Evolutionary conservation across 2,113 vertebrate species (phyloP), one percentile per base, ranked within the genome.

Genomic region (Lucifuga dentata): DNA sequence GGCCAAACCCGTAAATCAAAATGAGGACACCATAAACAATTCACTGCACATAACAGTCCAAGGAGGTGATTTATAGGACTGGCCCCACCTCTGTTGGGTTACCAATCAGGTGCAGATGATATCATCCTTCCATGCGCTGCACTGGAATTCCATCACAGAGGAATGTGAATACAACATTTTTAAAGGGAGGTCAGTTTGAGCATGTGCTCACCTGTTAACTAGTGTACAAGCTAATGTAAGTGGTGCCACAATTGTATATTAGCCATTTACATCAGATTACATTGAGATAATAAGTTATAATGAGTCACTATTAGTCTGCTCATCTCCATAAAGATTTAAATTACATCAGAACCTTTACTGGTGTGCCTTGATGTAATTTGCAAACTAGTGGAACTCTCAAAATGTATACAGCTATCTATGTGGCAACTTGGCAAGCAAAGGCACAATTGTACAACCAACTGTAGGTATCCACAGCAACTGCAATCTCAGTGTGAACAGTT

Each of bases 1-100:
- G 73, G 50, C 50, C 72, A 78, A 57, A 86, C 40, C 69, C 40
- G 33, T 89, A 85, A 88, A 76, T 88, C 85, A 86, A 84, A 84
- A 44, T 39, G 59, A 83, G 68, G 80, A 81, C 70, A 81, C 72
- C 72, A 74, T 89, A 88, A 91, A 86, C 73, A 73, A 82, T 84
- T 69, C 71, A 56, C 63, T 55, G 58, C 83, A 76, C 69, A 74
- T 78, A 86, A 78, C 66, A 82, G 74, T 74, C 73, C 71, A 80
- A 62, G 79, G 71, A 69, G 59, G 68, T 83, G 87, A 87, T 91
- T 89, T 88, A 90, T 71, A 68, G 32, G 75, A 51, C 26, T 72
- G 66, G 75, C 60, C 67, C 75, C 51, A 68, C 86, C 73, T 66
- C 68, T 51, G 39, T 82, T 62, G 53, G 66, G 79, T 87, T 86